Percentiles rank a stretch among this genome's conserved stretches.
These are phyloP conservation scores for Cephus pygmeus DNA, from an alignment of 2,888 invertebrate genomes.

Conservation along the genomic window DNA sequence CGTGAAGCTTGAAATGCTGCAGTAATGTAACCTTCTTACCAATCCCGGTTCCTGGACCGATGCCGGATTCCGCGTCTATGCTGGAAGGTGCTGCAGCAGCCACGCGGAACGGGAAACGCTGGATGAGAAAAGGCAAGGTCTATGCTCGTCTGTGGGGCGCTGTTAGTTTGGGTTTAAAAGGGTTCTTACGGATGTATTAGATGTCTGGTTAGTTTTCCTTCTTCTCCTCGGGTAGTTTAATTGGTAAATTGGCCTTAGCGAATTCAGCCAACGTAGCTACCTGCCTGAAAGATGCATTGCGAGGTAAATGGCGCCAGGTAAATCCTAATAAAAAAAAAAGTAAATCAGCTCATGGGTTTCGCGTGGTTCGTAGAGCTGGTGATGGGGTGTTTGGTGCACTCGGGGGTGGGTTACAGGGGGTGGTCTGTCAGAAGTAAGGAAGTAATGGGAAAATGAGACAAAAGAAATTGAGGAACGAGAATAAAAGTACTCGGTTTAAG, in stretches of 20 bases:
- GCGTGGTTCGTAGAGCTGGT: not conserved
- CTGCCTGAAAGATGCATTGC: not conserved
- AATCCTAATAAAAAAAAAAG: not conserved
- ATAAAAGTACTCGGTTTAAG: not conserved
- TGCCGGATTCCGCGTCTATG: not conserved
- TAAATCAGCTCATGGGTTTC: not conserved
- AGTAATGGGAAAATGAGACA: not conserved
- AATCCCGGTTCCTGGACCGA: slow-evolving; percentile 29
- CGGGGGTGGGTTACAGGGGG: not conserved
- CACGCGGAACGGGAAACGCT: slow-evolving; percentile 5
- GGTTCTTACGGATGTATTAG: not conserved
- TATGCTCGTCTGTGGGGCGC: not conserved
- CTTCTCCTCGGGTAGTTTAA: slow-evolving; percentile 58
- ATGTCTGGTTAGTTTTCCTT: slow-evolving; percentile 50
- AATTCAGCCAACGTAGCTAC: not conserved
- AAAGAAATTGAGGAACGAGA: not conserved
- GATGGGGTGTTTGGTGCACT: no score
- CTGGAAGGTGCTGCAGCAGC: not conserved
- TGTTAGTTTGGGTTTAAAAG: not conserved
- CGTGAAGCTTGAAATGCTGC: slow-evolving; percentile 56
- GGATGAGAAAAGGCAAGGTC: not conserved
- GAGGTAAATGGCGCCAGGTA: not conserved
- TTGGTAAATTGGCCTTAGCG: slow-evolving; percentile 51
- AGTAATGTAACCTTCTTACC: slow-evolving; percentile 60
- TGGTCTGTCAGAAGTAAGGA: not conserved